Conservation (phyloP, 53 echinoderm and acorn worm genomes). For the Patiria pectinifera region DNA sequence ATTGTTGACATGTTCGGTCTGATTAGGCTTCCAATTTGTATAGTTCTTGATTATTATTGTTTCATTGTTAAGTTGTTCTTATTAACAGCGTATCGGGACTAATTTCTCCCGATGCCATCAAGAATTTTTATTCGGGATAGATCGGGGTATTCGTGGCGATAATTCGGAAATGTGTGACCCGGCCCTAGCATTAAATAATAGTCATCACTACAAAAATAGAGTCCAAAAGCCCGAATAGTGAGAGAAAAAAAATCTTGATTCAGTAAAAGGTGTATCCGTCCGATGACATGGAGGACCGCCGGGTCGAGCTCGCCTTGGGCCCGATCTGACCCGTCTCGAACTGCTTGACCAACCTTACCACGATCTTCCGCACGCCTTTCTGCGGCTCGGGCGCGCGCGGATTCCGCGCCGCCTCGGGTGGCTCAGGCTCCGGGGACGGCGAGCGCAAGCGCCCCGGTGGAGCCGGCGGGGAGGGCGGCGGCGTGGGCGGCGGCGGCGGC, state of each 20-base stretch:
- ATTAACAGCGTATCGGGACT: too few species aligned
- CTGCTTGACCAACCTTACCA: constrained; percentile 45
- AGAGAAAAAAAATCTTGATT: background rate
- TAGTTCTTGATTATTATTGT: too few species aligned
- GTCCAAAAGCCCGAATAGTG: background rate
- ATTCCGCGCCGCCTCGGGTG: background rate
- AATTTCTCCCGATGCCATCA: too few species aligned
- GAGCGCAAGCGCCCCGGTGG: background rate
- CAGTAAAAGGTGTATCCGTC: background rate
- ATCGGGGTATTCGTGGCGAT: too few species aligned
- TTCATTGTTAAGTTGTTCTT: too few species aligned
- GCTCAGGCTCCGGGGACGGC: background rate
- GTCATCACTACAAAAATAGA: too few species aligned
- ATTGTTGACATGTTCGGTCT: too few species aligned
- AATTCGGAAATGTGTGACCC: too few species aligned
- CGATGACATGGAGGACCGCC: constrained; percentile 1
- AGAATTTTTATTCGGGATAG: too few species aligned
- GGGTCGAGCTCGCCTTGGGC: background rate
- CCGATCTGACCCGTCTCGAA: constrained; percentile 52
- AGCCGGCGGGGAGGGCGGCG: background rate
- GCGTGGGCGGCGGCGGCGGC: constrained; percentile 32
- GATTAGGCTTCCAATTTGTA: too few species aligned
- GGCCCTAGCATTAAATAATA: too few species aligned
- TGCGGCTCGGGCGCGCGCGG: background rate
- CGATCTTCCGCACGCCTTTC: constrained; percentile 12